These are phyloP conservation scores for Pheosia tremula DNA, from an alignment of 2,888 invertebrate species.

Conservation along the genomic window DNA sequence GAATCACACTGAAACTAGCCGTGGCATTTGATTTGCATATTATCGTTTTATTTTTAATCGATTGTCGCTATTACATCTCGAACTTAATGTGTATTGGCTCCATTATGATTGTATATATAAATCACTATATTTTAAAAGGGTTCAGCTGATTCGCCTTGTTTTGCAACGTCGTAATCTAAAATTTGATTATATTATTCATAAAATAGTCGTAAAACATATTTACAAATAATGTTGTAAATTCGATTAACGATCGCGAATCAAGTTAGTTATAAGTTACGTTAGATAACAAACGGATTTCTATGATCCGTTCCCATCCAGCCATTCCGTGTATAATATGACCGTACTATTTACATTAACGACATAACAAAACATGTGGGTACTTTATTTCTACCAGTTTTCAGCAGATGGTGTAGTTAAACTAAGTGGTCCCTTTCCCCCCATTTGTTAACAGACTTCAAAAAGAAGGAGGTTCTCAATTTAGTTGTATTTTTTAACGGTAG, in stretches of 20 bases:
- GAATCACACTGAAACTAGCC: background rate
- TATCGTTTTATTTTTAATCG: slow-evolving; percentile 1
- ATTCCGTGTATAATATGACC: no score
- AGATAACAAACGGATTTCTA: no score
- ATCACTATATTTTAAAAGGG: slow-evolving; percentile 4
- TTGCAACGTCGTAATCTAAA: background rate
- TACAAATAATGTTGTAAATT: slow-evolving; percentile 11
- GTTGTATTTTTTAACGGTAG: no score
- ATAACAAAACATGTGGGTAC: no score
- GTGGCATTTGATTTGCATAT: slow-evolving; percentile 4
- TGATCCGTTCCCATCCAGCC: no score
- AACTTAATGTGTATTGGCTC: background rate
- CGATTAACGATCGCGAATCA: background rate
- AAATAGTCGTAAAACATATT: slow-evolving; percentile 6
- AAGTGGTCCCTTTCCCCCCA: no score
- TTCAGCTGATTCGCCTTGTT: background rate
- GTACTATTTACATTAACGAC: no score
- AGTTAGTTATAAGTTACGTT: background rate
- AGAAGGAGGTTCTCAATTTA: no score
- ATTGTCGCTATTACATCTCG: background rate
- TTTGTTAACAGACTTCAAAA: no score
- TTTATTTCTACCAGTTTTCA: no score
- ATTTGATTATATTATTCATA: background rate
- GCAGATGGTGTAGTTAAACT: no score
- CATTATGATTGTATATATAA: background rate